A percentile compares a stretch with the other conserved stretches of the same genome.
Conservation (phyloP, 92 coral and sea anemone genomes). For the Muricea muricata region DNA sequence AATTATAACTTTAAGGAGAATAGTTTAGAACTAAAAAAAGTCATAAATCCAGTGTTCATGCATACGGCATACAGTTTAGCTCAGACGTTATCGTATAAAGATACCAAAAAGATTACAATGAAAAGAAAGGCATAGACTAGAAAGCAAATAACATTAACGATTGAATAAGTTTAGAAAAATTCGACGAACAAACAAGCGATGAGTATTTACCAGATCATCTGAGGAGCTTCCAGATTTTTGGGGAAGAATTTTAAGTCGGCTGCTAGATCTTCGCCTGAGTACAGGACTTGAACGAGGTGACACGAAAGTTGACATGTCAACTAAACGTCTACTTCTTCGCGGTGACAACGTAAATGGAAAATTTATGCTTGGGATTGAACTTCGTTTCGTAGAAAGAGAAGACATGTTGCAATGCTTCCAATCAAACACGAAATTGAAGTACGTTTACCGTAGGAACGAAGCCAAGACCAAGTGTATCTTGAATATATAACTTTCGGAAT, state of each 20-base stretch:
- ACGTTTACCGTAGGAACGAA: not conserved
- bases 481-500: not conserved
- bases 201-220: constrained; percentile 16
- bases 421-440: not conserved
- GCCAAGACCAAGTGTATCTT: not conserved
- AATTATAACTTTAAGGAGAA: too few relatives aligned
- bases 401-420: not conserved
- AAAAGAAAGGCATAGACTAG: too few relatives aligned
- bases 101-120: too few relatives aligned
- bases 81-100: too few relatives aligned
- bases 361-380: not conserved
- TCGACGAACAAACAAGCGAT: not conserved
- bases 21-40: too few relatives aligned
- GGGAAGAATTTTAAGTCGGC: constrained; percentile 6
- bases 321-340: not conserved
- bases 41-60: too few relatives aligned
- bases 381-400: not conserved
- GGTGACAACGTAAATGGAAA: not conserved
- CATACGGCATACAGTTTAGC: too few relatives aligned
- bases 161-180: not conserved
- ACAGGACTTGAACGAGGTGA: constrained; percentile 30
- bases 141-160: too few relatives aligned
- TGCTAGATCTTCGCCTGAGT: not conserved
- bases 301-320: constrained; percentile 22
- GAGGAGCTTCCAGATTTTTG: not conserved